Conservation (phyloP, 2,797 vertebrate genomes). For the Eupleurogrammus muticus region DNA sequence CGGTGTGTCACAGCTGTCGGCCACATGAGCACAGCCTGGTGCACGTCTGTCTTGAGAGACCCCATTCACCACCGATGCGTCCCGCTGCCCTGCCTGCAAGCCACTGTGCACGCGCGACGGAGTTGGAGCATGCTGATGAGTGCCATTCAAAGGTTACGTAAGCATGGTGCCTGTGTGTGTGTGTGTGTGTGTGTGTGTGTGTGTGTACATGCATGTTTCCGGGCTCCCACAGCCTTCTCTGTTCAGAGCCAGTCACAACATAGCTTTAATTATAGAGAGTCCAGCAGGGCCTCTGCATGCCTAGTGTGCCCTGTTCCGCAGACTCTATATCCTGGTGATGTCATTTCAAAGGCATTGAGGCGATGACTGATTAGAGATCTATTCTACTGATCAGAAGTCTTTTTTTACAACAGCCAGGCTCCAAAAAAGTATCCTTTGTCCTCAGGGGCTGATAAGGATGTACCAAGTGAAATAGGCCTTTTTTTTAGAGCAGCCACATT, state of each 20-base stretch:
- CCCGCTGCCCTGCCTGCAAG: slow-evolving; percentile 32
- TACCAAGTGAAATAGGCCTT: not conserved
- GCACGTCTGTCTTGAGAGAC: slow-evolving; percentile 40
- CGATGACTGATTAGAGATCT: slow-evolving; percentile 9
- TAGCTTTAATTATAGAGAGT: slow-evolving; percentile 71
- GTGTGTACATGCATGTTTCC: slow-evolving; percentile 53
- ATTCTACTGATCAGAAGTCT: slow-evolving; percentile 6
- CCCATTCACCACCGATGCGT: slow-evolving; percentile 43
- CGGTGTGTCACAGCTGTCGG: slow-evolving; percentile 28
- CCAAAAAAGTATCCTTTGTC: no score
- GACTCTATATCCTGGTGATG: slow-evolving; percentile 28
- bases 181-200: slow-evolving; percentile 22
- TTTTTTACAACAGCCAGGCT: not conserved
- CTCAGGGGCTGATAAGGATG: not conserved
- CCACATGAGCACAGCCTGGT: slow-evolving; percentile 35
- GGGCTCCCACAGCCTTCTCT: slow-evolving; percentile 58
- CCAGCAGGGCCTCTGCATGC: slow-evolving; percentile 56
- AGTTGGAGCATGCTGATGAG: slow-evolving; percentile 48
- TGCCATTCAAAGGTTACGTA: slow-evolving; percentile 47
- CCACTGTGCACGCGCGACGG: slow-evolving; percentile 39
- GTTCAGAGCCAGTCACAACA: slow-evolving; percentile 73
- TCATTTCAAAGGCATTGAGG: slow-evolving; percentile 30
- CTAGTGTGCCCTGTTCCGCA: slow-evolving; percentile 53
- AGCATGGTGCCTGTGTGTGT: slow-evolving; percentile 39
- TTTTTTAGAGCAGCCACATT: no score